These are phyloP conservation scores for Synanthedon tipuliformis DNA, from an alignment of 2,888 invertebrate species.

Conservation along the genomic window DNA sequence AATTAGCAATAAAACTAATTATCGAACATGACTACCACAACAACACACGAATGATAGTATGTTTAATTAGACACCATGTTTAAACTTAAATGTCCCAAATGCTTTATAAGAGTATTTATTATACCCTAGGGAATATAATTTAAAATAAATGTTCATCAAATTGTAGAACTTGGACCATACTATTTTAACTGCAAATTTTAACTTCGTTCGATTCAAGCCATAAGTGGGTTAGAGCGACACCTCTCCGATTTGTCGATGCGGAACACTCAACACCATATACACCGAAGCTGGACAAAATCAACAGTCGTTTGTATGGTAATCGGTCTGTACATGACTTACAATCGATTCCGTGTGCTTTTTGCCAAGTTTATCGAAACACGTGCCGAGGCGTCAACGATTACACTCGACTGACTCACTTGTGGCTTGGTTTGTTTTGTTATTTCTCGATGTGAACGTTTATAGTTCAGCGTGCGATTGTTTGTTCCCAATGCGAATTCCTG, in stretches of 20 bases:
- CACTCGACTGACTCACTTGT: constrained; percentile 5
- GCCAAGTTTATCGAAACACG: constrained; percentile 18
- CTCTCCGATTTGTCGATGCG: constrained; percentile 11
- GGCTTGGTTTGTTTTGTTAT: constrained; percentile 5
- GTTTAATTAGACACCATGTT: too few relatives aligned
- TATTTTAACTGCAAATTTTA: neutral
- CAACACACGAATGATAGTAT: too few relatives aligned
- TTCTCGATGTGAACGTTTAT: neutral
- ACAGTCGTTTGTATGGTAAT: constrained; percentile 20
- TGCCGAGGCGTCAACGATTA: constrained; percentile 4
- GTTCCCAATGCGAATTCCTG: neutral
- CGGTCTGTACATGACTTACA: constrained; percentile 1
- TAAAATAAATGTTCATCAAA: too few relatives aligned
- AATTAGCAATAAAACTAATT: too few relatives aligned
- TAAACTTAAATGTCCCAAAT: too few relatives aligned
- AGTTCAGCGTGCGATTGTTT: neutral
- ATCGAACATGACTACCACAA: too few relatives aligned
- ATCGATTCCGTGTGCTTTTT: constrained; percentile 2
- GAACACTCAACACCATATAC: constrained; percentile 3
- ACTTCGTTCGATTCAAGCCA: constrained; percentile 1
- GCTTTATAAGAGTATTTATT: too few relatives aligned
- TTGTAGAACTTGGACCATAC: neutral
- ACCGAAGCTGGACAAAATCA: constrained; percentile 1
- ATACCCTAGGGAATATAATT: too few relatives aligned
- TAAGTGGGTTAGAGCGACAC: constrained; percentile 4